phyloP scores from a whole-genome alignment of 2,113 vertebrate genomes.

The Fulica atra region DNA sequence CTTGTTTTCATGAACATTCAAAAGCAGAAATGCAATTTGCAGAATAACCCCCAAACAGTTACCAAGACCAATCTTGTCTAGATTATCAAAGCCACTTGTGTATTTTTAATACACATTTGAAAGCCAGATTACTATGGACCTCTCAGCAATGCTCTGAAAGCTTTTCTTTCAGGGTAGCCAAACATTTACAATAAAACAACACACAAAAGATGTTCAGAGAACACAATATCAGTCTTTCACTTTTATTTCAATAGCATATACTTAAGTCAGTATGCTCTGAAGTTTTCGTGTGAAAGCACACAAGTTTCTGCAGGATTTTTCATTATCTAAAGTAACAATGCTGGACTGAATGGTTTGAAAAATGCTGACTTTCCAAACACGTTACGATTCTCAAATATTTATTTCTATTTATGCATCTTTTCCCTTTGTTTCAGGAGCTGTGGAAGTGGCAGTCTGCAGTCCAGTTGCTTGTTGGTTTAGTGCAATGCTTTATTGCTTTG shows the following conservation, averaged over 20 bases:
- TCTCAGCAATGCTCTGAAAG: not conserved
- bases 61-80: not conserved
- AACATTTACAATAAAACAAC: not conserved
- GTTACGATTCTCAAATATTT: not conserved
- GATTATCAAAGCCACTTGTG: not conserved
- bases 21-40: not conserved
- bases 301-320: not conserved
- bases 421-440: conserved; percentile 79
- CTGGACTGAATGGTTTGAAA: not conserved
- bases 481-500: conserved; percentile 96
- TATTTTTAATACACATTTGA: not conserved
- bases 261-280: not conserved
- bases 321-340: not conserved
- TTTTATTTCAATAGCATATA: not conserved
- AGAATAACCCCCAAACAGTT: not conserved
- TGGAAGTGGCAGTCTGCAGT: conserved; percentile 81
- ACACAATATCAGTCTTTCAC: not conserved
- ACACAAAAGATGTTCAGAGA: not conserved
- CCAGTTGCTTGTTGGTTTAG: conserved; percentile 96
- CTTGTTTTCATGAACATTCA: not conserved
- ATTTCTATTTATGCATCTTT: not conserved
- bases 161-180: not conserved
- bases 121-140: not conserved
- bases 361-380: not conserved
- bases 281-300: not conserved